These are phyloP conservation scores for Microchrysa polita DNA, from an alignment of 2,888 invertebrate genomes.

Conservation along the genomic window DNA sequence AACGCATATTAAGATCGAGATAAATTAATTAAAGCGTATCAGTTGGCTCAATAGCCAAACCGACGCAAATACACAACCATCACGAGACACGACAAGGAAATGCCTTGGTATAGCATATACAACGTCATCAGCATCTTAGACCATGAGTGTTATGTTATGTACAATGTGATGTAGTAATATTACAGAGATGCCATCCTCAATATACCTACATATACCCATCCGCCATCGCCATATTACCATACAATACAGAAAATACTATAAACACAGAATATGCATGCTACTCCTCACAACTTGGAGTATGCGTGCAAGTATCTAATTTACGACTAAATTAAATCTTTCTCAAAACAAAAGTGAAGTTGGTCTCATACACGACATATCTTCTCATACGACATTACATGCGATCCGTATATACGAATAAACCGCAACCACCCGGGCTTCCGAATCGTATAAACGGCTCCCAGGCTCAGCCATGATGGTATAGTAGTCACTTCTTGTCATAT, in stretches of 20 bases:
- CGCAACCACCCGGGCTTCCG: conserved; percentile 40
- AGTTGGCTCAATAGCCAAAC: conserved; percentile 41
- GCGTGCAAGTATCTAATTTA: conserved; percentile 49
- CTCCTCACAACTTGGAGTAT: conserved; percentile 35
- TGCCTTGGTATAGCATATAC: conserved; percentile 1
- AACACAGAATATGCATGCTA: conserved; percentile 15
- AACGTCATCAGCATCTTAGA: conserved; percentile 5
- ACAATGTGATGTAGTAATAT: background rate
- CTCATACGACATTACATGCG: conserved; percentile 42
- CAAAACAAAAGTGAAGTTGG: conserved; percentile 50
- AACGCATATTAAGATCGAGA: conserved; percentile 49
- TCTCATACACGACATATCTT: conserved; percentile 46
- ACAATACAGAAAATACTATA: conserved; percentile 1
- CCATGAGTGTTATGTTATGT: conserved; percentile 3
- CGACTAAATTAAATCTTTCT: conserved; percentile 49
- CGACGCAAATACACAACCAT: conserved; percentile 32
- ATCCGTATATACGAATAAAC: conserved; percentile 38
- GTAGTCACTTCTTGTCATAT: no score
- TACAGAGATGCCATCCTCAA: background rate
- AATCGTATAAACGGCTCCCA: conserved; percentile 21
- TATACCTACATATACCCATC: conserved; percentile 24
- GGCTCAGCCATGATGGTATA: background rate
- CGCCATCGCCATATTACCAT: conserved; percentile 27
- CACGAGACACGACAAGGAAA: conserved; percentile 17
- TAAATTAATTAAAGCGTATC: conserved; percentile 50